Evolutionary conservation across 2,113 vertebrate genomes (phyloP), one percentile per base, ranked within the genome.

Genomic region (human): DNA sequence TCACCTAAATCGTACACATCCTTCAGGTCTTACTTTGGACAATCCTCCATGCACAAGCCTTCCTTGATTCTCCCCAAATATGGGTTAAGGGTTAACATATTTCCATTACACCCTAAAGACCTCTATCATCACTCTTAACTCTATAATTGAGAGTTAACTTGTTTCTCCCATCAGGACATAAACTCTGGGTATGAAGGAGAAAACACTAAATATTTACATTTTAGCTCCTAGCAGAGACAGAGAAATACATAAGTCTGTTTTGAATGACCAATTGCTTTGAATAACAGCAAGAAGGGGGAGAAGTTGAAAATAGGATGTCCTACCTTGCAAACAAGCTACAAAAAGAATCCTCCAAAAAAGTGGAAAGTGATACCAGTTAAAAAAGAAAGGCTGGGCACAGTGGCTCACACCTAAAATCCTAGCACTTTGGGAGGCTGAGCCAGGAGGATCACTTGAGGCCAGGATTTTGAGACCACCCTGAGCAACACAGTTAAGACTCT

Each of bases 261-360:
- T 93, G n/a, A 94, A 90, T 45, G 38, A 68, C 11, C 70, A 68
- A n/a, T 23, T 68, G 40, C 35, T 80, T 61, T 80, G 68, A 93
- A 89, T 80, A 59, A 73, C 45, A 90, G 40, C 61, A 96, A 93
- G 57, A 89, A 82, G 89, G 40, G 18, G 23, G 59, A 16, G 57
- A 76, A 55, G 38, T 11, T 90, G 30, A 93, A 93, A 96, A 89
- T 45, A 76, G 38, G 35, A 78, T 90, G 80, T 79, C 40, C 64
- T 90, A 93, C 43, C 84, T 96, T 90, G n/a, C 30, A 78, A 48
- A 84, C 18, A 93, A 89, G 50, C 78, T 82, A 8, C 40, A 82
- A 93, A 89, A 78, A 10, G 11, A 86, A 81, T 88, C 50, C 9
- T 86, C 52, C 52, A 90, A 92, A 92, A 86, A 27, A 79, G 32